Evolutionary conservation across 2,888 invertebrate species (phyloP).

Genomic region (Timandra comae): DNA sequence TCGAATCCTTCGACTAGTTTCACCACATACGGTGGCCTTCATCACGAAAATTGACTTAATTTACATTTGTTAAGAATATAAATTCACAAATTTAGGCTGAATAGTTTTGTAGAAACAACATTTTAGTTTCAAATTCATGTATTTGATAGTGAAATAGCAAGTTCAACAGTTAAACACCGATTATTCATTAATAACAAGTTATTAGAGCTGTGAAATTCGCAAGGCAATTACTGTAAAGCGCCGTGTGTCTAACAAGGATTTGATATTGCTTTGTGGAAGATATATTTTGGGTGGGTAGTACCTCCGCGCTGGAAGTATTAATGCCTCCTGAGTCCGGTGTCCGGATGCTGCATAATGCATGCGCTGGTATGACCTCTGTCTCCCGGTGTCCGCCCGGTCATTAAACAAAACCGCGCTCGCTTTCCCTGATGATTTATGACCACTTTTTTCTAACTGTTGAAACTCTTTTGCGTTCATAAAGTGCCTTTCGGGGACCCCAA

Average conservation of each 20-base stretch:
- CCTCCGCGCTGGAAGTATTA: neutral
- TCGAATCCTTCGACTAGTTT: no score
- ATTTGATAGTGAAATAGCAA: no score
- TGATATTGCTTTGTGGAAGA: neutral
- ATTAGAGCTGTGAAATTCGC: neutral
- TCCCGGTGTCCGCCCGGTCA: neutral
- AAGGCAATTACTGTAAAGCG: neutral
- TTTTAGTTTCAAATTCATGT: no score
- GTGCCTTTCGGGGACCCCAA: no score
- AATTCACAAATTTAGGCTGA: no score
- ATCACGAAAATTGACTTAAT: no score
- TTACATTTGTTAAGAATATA: no score
- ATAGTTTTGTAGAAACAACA: no score
- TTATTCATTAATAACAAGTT: neutral
- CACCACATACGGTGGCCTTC: no score
- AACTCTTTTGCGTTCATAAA: neutral
- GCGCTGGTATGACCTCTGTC: no score
- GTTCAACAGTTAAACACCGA: neutral
- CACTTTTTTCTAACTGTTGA: neutral
- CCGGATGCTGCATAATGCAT: no score
- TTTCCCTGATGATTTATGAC: no score
- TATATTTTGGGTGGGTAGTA: neutral
- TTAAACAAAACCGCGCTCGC: neutral
- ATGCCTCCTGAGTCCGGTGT: neutral
- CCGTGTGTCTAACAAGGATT: conserved; percentile 1